phyloP scores from a whole-genome alignment of 2,888 invertebrate genomes.

The Ctenicera cuprea region DNA sequence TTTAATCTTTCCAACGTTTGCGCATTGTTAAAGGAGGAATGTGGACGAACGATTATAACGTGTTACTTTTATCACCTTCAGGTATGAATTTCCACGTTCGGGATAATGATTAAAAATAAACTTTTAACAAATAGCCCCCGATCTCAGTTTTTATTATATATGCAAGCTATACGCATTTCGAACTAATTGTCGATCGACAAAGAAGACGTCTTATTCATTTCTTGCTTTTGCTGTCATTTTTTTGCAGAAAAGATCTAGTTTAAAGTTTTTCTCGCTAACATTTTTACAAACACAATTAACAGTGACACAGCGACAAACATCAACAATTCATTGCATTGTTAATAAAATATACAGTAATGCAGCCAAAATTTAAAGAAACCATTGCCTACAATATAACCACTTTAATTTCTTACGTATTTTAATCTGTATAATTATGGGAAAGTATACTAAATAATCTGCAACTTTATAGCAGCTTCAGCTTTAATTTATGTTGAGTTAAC shows the following conservation, averaged over 20 bases:
- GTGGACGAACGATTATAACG: conserved; percentile 63
- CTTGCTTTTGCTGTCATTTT: neutral
- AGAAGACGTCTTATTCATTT: conserved; percentile 13
- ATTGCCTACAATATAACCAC: no score
- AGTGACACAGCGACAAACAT: no score
- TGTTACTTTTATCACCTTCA: conserved; percentile 63
- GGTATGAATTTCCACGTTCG: conserved; percentile 42
- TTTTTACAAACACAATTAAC: no score
- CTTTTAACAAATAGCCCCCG: conserved; percentile 25
- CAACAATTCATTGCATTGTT: no score
- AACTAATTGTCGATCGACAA: conserved; percentile 1
- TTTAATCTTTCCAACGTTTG: conserved; percentile 57
- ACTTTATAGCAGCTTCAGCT: neutral
- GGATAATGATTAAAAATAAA: conserved; percentile 38
- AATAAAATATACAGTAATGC: no score
- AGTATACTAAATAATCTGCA: neutral
- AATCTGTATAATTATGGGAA: neutral
- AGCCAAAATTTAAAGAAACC: no score
- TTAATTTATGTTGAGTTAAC: no score
- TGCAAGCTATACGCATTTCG: neutral
- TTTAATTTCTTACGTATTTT: no score
- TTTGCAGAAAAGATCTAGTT: neutral
- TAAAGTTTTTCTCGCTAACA: no score
- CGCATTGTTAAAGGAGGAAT: conserved; percentile 62
- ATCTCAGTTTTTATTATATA: neutral